phyloP scores from a whole-genome alignment of 2,797 vertebrate genomes.

The Premnoplex brunnescens region DNA sequence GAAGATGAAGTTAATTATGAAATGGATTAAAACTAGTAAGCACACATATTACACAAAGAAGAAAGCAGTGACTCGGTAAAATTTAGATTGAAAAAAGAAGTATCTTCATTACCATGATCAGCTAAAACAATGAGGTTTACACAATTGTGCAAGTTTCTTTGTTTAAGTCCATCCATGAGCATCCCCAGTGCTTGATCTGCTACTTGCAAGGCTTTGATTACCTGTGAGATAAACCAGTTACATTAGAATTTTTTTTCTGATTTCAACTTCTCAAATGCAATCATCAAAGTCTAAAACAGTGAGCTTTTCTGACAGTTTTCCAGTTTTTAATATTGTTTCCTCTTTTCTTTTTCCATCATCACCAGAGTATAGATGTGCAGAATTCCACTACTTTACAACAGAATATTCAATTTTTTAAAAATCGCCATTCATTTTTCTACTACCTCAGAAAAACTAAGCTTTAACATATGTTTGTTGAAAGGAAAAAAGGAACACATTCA shows the following conservation, averaged over 20 bases:
- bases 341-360: not conserved
- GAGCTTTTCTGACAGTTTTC: not conserved
- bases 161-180: slow-evolving; percentile 82
- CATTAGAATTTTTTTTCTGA: not conserved
- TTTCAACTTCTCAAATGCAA: not conserved
- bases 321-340: not conserved
- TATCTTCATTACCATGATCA: slow-evolving; percentile 77
- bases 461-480: not conserved
- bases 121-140: slow-evolving; percentile 80
- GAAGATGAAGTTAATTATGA: not conserved
- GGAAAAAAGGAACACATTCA: not conserved
- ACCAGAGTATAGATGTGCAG: not conserved
- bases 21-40: not conserved
- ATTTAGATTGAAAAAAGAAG: not conserved
- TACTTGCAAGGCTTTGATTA: slow-evolving; percentile 72
- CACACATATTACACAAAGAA: not conserved
- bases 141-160: slow-evolving; percentile 78
- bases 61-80: not conserved
- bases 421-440: not conserved
- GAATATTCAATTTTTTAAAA: not conserved
- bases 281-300: not conserved
- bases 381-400: not conserved
- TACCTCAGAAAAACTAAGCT: not conserved
- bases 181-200: slow-evolving; percentile 75
- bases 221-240: slow-evolving; percentile 48